phyloP scores from a whole-genome alignment of 2,888 invertebrate species.

The Polydrusus tereticollis region DNA sequence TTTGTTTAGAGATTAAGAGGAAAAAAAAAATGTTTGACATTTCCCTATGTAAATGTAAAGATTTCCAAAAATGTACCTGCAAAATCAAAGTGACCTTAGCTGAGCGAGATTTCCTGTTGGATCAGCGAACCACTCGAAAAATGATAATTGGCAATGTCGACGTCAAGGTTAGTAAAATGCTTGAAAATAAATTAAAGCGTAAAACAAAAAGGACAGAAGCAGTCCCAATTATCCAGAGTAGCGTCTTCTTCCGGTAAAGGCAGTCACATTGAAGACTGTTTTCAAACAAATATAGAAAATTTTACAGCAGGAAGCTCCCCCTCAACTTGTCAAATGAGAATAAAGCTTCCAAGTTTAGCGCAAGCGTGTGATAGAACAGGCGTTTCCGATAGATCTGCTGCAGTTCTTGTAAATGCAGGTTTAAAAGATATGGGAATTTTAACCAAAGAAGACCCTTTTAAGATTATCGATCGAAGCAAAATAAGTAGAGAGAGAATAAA shows the following conservation, averaged over 20 bases:
- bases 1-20: background rate
- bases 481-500: too few species aligned
- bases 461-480: constrained; percentile 35
- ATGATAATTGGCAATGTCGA: constrained; percentile 18
- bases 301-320: too few species aligned
- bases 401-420: constrained; percentile 3
- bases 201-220: background rate
- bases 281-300: too few species aligned
- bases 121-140: constrained; percentile 16
- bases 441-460: constrained; percentile 30
- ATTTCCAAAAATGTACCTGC: constrained; percentile 2
- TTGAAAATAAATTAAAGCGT: background rate
- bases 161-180: constrained; percentile 4
- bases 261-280: too few species aligned
- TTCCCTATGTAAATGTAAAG: constrained; percentile 18
- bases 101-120: constrained; percentile 1
- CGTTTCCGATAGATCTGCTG: background rate
- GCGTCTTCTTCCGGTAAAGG: background rate
- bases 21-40: constrained; percentile 12
- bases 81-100: constrained; percentile 25
- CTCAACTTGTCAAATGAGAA: too few species aligned
- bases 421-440: constrained; percentile 23
- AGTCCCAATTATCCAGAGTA: background rate
- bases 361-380: constrained; percentile 19
- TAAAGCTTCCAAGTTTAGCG: constrained; percentile 24